Conservation (phyloP, 1,140 invertebrate genomes). For the Pogonus chalceus region DNA sequence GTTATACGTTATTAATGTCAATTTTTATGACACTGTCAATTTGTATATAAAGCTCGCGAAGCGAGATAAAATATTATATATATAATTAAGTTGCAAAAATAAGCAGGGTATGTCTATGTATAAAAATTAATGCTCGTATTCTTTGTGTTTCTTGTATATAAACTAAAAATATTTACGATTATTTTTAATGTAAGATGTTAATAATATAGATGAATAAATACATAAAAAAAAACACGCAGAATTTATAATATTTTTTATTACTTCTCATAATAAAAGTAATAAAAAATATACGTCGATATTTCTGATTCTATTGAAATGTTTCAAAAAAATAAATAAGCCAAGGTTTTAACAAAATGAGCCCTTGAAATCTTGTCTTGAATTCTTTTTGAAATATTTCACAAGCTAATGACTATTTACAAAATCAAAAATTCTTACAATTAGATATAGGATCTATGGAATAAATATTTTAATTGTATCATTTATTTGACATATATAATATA, state of each 20-base stretch:
- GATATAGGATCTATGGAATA: background rate
- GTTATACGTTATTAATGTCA: no score
- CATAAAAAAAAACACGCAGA: no score
- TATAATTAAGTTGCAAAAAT: background rate
- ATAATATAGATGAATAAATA: no score
- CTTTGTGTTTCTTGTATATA: background rate
- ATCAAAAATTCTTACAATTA: background rate
- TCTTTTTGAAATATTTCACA: background rate
- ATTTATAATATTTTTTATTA: no score
- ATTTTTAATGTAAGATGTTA: no score
- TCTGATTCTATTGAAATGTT: no score
- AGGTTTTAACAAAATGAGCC: constrained; percentile 7
- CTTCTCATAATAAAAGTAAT: no score
- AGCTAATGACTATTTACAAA: background rate
- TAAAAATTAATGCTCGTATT: background rate
- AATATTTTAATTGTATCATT: background rate
- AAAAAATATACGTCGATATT: no score
- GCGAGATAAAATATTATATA: no score
- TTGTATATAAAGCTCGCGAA: no score
- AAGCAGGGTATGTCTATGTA: background rate
- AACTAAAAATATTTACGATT: background rate
- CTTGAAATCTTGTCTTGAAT: background rate
- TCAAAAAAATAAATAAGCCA: no score
- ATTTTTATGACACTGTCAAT: background rate
- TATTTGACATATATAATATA: background rate